Conservation (phyloP, 2,113 vertebrate species). For the Cryptotis parvus region DNA sequence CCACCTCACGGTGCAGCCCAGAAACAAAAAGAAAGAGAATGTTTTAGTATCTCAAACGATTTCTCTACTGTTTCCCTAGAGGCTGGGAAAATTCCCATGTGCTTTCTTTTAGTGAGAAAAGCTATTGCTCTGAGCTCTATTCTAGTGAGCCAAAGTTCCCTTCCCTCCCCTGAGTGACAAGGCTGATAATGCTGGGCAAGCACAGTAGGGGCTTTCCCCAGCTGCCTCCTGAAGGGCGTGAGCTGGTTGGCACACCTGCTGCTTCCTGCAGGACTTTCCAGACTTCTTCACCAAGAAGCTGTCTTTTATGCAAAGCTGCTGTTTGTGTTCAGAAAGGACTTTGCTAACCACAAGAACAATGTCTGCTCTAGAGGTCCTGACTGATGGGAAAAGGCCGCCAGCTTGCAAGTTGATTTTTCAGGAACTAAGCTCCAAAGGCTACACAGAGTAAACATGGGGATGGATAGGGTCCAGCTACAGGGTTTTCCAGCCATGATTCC, state of each 20-base stretch:
- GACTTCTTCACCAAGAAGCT: constrained; percentile 5
- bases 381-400: background rate
- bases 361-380: background rate
- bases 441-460: background rate
- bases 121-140: background rate
- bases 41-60: too few relatives aligned
- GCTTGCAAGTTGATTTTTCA: background rate
- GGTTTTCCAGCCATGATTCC: background rate
- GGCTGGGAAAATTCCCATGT: too few relatives aligned
- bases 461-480: background rate
- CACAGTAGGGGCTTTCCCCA: accelerated
- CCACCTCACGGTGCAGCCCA: too few relatives aligned
- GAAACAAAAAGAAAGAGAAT: too few relatives aligned
- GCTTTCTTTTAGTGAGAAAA: background rate
- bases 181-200: background rate
- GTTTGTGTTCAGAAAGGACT: background rate
- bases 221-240: background rate
- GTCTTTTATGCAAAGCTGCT: background rate
- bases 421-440: background rate
- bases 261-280: background rate
- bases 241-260: background rate
- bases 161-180: background rate
- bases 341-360: background rate
- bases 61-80: too few relatives aligned
- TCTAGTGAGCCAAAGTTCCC: background rate